These are phyloP conservation scores for Trissolcus japonicus DNA, from an alignment of 2,888 invertebrate genomes.

Conservation along the genomic window DNA sequence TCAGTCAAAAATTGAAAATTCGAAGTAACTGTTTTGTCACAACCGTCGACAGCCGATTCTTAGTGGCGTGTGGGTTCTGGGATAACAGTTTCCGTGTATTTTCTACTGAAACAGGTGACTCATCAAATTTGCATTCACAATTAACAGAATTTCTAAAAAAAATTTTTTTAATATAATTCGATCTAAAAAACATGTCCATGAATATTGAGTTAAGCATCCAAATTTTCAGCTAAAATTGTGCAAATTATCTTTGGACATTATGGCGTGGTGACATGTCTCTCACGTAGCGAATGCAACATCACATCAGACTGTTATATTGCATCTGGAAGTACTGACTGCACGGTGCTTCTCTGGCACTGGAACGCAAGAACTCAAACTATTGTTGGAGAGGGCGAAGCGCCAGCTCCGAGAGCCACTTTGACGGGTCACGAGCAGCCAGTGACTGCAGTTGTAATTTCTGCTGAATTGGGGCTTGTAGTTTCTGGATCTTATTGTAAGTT, in stretches of 20 bases:
- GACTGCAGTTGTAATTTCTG: constrained; percentile 96
- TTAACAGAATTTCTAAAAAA: neutral
- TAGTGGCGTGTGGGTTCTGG: constrained; percentile 99
- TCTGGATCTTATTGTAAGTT: constrained; percentile 88
- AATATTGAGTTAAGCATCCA: constrained; percentile 15
- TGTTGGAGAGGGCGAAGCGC: constrained; percentile 96
- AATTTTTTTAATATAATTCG: neutral
- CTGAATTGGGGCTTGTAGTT: constrained; percentile 97
- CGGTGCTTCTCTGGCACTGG: constrained; percentile 99
- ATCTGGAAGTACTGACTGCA: constrained; percentile 98
- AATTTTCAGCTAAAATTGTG: constrained; percentile 92
- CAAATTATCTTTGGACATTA: constrained; percentile 99
- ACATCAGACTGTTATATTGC: constrained; percentile 99
- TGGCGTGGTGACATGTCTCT: constrained; percentile 98
- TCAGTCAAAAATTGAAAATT: constrained; percentile 96
- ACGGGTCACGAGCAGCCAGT: constrained; percentile 99
- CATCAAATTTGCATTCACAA: constrained; percentile 7
- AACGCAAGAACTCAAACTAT: constrained; percentile 97
- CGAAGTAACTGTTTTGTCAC: constrained; percentile 97
- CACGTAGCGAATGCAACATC: constrained; percentile 98
- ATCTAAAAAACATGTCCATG: neutral
- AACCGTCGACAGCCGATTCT: constrained; percentile 96
- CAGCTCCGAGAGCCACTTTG: constrained; percentile 96
- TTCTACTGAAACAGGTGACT: constrained; percentile 92
- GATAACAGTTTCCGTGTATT: constrained; percentile 99